Evolutionary conservation across 2,113 vertebrate species (phyloP).

Genomic region (Brevimyrus niger): DNA sequence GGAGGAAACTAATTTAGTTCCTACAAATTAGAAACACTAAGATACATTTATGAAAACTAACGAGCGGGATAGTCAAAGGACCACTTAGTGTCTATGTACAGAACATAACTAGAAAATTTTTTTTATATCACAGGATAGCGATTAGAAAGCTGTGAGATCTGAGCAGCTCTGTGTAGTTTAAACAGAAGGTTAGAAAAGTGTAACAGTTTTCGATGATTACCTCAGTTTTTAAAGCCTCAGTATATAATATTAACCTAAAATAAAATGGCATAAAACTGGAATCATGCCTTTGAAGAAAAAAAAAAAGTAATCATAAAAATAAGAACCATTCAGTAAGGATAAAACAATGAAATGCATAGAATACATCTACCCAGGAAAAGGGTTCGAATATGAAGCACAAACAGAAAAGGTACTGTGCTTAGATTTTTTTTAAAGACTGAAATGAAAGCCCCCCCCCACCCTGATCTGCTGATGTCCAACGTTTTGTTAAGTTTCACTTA

Average conservation of each 20-base stretch:
- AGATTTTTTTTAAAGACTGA: constrained; percentile 22
- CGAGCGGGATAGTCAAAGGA: constrained; percentile 1
- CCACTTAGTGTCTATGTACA: constrained; percentile 21
- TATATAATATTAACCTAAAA: background rate
- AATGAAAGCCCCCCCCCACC: background rate
- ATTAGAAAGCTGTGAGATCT: constrained; percentile 2
- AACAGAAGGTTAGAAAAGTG: constrained; percentile 9
- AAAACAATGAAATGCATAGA: constrained; percentile 65
- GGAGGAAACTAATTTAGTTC: constrained; percentile 14
- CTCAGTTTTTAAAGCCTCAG: constrained; percentile 10
- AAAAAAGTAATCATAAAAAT: constrained; percentile 15
- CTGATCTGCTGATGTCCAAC: background rate
- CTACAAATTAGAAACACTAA: constrained; percentile 52
- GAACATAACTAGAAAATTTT: background rate
- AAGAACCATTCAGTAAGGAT: constrained; percentile 24
- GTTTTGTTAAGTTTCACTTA: background rate
- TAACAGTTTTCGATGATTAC: constrained; percentile 10
- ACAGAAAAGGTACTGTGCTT: constrained; percentile 27
- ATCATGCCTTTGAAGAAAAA: constrained; percentile 4
- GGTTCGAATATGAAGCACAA: constrained; percentile 26
- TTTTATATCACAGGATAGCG: background rate
- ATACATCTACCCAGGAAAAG: constrained; percentile 51
- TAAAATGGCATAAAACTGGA: background rate
- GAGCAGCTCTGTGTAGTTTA: constrained; percentile 7
- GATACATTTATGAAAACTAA: constrained; percentile 24